Base-by-base conservation (phyloP, 2,797 vertebrate species). In the Myotis pilosus region DNA sequence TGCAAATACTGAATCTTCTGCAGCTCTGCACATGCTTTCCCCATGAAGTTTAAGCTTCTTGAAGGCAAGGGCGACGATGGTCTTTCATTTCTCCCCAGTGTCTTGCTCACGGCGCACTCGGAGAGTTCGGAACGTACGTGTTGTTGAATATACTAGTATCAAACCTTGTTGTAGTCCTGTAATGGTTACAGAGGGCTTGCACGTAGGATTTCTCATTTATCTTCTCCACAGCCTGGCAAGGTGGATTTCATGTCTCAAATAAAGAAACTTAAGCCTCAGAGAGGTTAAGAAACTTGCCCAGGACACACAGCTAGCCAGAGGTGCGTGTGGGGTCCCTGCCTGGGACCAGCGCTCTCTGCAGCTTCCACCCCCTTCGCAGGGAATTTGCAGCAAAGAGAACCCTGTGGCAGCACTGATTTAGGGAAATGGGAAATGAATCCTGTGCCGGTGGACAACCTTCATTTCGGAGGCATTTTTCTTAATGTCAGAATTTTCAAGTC, bases 331-430 rank as follows among this genome's bases (percentile, higher is more conserved):
- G n/a, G 33, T 71, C 55, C 57, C 85, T 62, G 44, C 78, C 38
- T 44, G 33, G 83, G 85, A 72, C 44, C 19, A 69, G 49, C 1
- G 2, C 44, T 71, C 49, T 69, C 16, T 5, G 0, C 38, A 16
- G 36, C 38, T 53, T 76, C n/a, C 30, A 33, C 28, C 22, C 49
- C 78, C 80, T 51, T 60, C 0, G 0, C 8, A 3, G 10, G 47
- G 80, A 62, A 79, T 95, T 95, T 68, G 57, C 44, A 84, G 44
- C 74, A 62, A 86, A 68, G 89, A 79, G 81, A 97, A 53, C 74
- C 81, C 83, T 16, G 87, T 71, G 91, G 78, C 62, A 6, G 51
- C 10, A 20, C 69, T 94, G 91, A 82, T 72, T 87, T 95, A 78
- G 33, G 82, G 80, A 94, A 68, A 87, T 74, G 60, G 76, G 90